A percentile compares a stretch with the other conserved stretches of the same genome.
Conservation (phyloP, 1,140 invertebrate genomes). For the Orchestia grillus region DNA sequence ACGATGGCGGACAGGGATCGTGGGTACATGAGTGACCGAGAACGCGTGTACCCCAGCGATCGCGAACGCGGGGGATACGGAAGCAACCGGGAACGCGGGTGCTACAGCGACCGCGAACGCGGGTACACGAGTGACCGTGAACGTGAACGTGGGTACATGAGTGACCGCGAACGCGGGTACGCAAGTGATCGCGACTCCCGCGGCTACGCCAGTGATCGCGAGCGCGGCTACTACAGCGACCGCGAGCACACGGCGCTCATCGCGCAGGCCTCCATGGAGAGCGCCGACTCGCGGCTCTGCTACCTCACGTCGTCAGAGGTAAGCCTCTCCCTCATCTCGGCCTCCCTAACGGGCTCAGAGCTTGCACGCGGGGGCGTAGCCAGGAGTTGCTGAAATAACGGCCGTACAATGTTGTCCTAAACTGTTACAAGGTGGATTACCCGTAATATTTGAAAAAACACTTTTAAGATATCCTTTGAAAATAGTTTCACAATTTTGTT, state of each 20-base stretch:
- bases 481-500: background rate
- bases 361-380: background rate
- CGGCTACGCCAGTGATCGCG: constrained; percentile 90
- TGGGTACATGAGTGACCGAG: constrained; percentile 90
- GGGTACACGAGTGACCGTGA: constrained; percentile 91
- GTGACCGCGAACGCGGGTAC: constrained; percentile 85
- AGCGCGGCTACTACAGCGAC: constrained; percentile 79
- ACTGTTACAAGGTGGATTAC: background rate
- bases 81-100: constrained; percentile 87
- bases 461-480: background rate
- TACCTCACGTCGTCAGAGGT: constrained; percentile 96
- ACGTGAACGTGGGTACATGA: constrained; percentile 83
- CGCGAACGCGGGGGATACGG: constrained; percentile 78
- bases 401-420: background rate
- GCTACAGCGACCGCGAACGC: constrained; percentile 72
- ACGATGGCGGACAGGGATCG: constrained; percentile 71
- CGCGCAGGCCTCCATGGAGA: constrained; percentile 88
- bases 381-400: background rate
- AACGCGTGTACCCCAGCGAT: constrained; percentile 79
- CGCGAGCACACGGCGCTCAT: constrained; percentile 66
- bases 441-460: background rate
- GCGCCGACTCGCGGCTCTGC: constrained; percentile 91
- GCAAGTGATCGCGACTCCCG: constrained; percentile 69
- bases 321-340: constrained; percentile 73
- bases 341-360: background rate